Percentiles rank a stretch among this genome's conserved stretches.
phyloP scores from a whole-genome alignment of 2,797 vertebrate species.

The Calcarius lapponicus region DNA sequence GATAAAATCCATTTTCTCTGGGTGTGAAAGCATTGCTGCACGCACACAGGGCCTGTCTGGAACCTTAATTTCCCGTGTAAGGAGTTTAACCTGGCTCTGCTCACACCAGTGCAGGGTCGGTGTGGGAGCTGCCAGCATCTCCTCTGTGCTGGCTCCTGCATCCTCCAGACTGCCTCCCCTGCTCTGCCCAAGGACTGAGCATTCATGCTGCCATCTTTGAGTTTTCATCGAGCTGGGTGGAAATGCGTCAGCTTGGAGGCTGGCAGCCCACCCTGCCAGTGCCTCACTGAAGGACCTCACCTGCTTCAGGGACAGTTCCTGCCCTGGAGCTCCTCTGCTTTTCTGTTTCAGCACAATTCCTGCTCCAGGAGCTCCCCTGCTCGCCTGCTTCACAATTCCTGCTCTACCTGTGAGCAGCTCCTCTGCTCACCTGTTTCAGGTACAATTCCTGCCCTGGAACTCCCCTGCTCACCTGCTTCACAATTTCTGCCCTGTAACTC shows the following conservation, averaged over 20 bases:
- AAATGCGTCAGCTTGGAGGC: background rate
- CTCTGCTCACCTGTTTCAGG: background rate
- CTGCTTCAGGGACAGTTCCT: background rate
- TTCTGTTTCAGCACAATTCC: too few relatives aligned
- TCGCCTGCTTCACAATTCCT: background rate
- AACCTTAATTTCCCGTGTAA: background rate
- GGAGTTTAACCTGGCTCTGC: background rate
- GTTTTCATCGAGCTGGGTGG: background rate
- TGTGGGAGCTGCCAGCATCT: background rate
- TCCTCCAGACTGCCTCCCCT: background rate
- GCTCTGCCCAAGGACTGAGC: background rate
- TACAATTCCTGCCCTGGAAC: too few relatives aligned
- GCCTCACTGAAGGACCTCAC: background rate
- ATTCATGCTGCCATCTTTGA: background rate
- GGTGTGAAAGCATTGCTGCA: background rate
- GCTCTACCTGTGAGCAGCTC: too few relatives aligned
- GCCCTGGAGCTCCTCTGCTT: too few relatives aligned
- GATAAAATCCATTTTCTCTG: background rate
- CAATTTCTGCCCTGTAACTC: too few relatives aligned
- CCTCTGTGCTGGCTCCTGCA: background rate
- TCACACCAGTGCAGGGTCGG: fast-evolving
- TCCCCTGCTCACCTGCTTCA: too few relatives aligned
- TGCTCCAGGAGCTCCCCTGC: background rate
- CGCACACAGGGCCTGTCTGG: background rate
- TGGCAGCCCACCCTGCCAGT: background rate